Base-by-base conservation (phyloP, 2,113 vertebrate species). In the Burhinus bistriatus region DNA sequence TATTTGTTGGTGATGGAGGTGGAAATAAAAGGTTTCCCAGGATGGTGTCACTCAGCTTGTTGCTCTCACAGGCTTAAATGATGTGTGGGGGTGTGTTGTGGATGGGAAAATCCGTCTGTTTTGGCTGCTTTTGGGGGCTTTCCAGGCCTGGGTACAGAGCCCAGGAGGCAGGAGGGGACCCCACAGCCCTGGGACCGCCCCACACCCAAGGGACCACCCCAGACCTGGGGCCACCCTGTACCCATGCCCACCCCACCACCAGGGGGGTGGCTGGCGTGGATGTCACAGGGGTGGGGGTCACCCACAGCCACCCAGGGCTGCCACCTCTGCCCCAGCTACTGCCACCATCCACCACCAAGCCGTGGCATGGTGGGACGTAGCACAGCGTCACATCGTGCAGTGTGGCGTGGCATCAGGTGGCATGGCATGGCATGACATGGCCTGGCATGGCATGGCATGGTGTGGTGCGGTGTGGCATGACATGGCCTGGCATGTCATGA, bases 21-120 rank as follows among this genome's bases (percentile, higher is more conserved):
- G 58, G 26, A 85, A 96, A 96, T 92, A 92, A 95, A 96, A 73
- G 11, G 12, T 65, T 78, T 87, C 51, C 23, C 72, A 62, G n/a
- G 12, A 66, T 11, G 23, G 22, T 1, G 1, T 44, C 0, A 2
- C 45, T 79, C 59, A 6, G 45, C 30, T 42, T 0, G 0, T 73
- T 66, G 25, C 25, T 58, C 21, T 71, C 25, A 9, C 5, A 6
- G 62, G 62, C 12, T 65, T 51, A 45, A 47, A 49, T 1, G 7
- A 12, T 7, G 22, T 7, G 22, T 0, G 2, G 21, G 15, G 8
- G 22, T 20, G 29, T 16, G 4, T 19, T 32, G 25, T 3, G 12
- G 34, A 34, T 14, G 22, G 64, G 27, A 57, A 65, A 79, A 61
- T n/a, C 44, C 13, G 2, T 1, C 12, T 23, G 36, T 8, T 90